Base-by-base conservation (phyloP, 1,140 invertebrate genomes). In the Plectrocnemia conspersa region DNA sequence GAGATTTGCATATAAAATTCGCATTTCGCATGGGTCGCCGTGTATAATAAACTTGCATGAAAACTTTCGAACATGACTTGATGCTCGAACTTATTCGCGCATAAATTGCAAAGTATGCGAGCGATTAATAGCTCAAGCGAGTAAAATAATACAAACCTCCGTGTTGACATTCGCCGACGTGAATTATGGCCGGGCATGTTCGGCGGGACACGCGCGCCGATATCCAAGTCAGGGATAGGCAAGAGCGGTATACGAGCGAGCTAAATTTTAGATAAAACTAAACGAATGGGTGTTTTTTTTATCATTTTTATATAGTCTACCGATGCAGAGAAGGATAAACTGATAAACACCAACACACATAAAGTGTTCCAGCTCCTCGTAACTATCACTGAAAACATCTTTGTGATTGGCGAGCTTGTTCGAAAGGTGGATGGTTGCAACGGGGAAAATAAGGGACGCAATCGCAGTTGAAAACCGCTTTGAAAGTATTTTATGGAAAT, bases 31-130 rank as follows among this genome's bases (percentile, higher is more conserved):
- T 19, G 42, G 47, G 38, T 16, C 46, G 48, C 35, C 32, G 25
- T 36, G 55, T 41, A 48, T 52, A 38, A 57, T 52, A 52, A 52
- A 57, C 55, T 42, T 40, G 45, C 56, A 54, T 48, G n/a, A 50
- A 59, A 59, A 55, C 32, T 59, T 59, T 55, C 48, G 46, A 52
- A 59, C 58, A 55, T 41, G 58, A 46, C 57, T 50, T 54, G 57
- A 58, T 54, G 56, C 29, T 44, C 22, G 23, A 58, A 58, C 10
- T 58, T 58, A 23, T 47, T n/a, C n/a, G 23, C 38, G 52, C 47
- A 59, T 54, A 54, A 54, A 59, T 54, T 54, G 57, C 57, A 36
- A 54, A 54, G 57, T 50, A 59, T 59, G 57, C 57, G 45, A 54
- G 41, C 57, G 52, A 59, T 59, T 59, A 59, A 59, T 59, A 54